These are phyloP conservation scores for Malachius bipustulatus DNA, from an alignment of 2,888 invertebrate genomes.

Conservation along the genomic window DNA sequence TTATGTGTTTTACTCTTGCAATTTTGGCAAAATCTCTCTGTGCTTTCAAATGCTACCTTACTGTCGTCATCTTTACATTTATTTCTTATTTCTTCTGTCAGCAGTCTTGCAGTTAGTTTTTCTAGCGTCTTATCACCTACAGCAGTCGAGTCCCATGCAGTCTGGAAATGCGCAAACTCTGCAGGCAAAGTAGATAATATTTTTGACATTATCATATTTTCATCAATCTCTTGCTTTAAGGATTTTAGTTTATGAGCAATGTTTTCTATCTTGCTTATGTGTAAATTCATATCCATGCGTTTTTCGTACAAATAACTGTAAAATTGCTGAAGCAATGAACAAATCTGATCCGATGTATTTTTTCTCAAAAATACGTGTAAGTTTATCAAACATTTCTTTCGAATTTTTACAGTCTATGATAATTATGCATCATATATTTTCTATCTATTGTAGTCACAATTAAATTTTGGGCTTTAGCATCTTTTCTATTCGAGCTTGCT, in stretches of 20 bases:
- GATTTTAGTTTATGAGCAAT: conserved; percentile 5
- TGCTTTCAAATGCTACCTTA: too few species aligned
- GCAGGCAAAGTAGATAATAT: conserved; percentile 5
- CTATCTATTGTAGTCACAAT: too few species aligned
- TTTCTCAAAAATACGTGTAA: conserved; percentile 3
- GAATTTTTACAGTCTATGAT: not conserved
- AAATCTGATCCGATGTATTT: not conserved
- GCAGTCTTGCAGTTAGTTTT: conserved; percentile 5
- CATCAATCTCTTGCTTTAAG: conserved; percentile 1
- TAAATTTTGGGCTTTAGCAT: too few species aligned
- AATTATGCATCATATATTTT: too few species aligned
- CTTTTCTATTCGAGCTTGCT: too few species aligned
- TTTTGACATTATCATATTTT: conserved; percentile 5
- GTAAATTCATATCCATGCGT: not conserved
- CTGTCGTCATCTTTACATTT: too few species aligned
- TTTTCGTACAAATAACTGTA: conserved; percentile 7
- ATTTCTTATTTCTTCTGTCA: not conserved
- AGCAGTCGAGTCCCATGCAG: conserved; percentile 6
- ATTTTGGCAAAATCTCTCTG: too few species aligned
- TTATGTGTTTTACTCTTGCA: conserved; percentile 3
- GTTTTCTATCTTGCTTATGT: conserved; percentile 5
- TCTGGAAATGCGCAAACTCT: conserved; percentile 2
- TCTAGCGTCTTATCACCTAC: conserved; percentile 4
- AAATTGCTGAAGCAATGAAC: conserved; percentile 7
- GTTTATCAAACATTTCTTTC: conserved; percentile 8